Conservation (phyloP, 2,113 vertebrate genomes). For the Sphaerodactylus townsendi region DNA sequence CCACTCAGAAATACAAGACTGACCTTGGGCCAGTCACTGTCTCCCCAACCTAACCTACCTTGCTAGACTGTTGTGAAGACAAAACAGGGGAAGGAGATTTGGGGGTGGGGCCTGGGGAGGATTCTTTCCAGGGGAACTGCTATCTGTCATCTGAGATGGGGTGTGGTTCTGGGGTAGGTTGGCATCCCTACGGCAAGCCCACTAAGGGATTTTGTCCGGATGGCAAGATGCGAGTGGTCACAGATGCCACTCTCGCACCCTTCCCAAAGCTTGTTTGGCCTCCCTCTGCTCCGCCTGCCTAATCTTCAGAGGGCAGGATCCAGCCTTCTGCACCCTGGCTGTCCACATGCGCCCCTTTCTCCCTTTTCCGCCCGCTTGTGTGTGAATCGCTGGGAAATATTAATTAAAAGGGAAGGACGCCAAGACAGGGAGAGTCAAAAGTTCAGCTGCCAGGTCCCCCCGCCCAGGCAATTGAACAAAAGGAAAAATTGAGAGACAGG, state of each 20-base stretch:
- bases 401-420: constrained; percentile 10
- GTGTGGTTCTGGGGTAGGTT: no score
- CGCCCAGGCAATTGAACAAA: constrained; percentile 14
- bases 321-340: not conserved
- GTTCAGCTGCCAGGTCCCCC: constrained; percentile 7
- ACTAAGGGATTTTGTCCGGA: not conserved
- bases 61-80: no score
- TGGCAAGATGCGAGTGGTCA: not conserved
- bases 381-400: not conserved
- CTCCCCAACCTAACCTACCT: no score
- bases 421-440: constrained; percentile 9
- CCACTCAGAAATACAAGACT: no score
- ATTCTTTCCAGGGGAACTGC: no score
- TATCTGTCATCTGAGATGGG: no score
- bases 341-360: not conserved
- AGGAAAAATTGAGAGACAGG: not conserved
- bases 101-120: no score
- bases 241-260: not conserved
- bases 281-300: not conserved
- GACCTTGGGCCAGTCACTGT: no score
- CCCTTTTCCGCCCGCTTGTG: not conserved
- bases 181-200: no score
- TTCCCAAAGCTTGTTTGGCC: not conserved
- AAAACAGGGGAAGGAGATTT: no score
- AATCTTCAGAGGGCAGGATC: not conserved